phyloP scores from a whole-genome alignment of 2,797 vertebrate genomes.

The Dromococcyx pavoninus region DNA sequence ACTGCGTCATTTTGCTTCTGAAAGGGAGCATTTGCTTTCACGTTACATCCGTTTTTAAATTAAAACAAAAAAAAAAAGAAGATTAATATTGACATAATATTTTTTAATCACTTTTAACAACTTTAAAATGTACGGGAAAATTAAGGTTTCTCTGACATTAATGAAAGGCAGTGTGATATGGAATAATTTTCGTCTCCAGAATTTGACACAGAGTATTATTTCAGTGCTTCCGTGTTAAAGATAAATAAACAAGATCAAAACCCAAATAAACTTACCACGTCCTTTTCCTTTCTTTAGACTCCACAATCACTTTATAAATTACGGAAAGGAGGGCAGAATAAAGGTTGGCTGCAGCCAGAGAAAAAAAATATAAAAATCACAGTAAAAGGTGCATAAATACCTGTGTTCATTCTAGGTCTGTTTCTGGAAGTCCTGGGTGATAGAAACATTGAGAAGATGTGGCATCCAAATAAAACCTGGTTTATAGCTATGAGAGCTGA shows the following conservation, averaged over 20 bases:
- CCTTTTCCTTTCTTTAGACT: too few relatives aligned
- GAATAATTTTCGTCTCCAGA: background rate
- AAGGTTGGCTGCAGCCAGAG: background rate
- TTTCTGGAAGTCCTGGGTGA: background rate
- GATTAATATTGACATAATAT: background rate
- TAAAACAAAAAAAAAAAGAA: background rate
- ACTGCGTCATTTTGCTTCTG: background rate
- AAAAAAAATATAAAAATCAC: background rate
- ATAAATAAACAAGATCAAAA: background rate
- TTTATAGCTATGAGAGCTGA: background rate
- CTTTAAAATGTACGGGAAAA: background rate
- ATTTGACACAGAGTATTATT: background rate
- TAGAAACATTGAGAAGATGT: background rate
- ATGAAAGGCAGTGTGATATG: background rate
- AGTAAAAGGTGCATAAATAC: background rate
- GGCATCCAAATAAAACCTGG: background rate
- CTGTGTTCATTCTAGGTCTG: background rate
- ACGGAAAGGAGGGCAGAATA: background rate
- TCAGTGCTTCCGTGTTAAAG: background rate
- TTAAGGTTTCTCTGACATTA: background rate
- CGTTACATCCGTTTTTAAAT: background rate
- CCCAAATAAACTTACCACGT: too few relatives aligned
- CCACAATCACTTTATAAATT: background rate
- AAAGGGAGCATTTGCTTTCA: background rate
- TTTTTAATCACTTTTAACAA: background rate